Conservation (phyloP, 1,140 invertebrate species). For the Palaemon carinicauda region DNA sequence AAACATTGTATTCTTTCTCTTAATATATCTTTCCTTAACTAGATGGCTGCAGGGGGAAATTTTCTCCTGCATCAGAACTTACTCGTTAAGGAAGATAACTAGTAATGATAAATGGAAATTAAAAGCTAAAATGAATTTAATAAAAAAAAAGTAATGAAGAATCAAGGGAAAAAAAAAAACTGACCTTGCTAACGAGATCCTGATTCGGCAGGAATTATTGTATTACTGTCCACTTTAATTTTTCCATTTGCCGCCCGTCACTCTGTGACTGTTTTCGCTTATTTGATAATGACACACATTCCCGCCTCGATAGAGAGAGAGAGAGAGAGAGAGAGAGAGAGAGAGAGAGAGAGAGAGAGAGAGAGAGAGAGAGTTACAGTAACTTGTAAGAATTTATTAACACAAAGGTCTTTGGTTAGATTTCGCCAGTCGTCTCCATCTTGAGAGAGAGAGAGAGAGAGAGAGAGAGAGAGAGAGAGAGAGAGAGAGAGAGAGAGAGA, state of each 20-base stretch:
- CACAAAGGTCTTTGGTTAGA: too few relatives aligned
- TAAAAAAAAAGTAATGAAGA: neutral
- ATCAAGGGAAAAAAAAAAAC: neutral
- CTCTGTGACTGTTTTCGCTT: too few relatives aligned
- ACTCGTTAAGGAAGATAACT: too few relatives aligned
- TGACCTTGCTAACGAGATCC: neutral
- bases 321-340: neutral
- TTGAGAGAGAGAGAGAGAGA: too few relatives aligned
- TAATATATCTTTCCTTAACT: too few relatives aligned
- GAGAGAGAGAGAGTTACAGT: neutral
- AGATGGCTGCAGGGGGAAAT: too few relatives aligned
- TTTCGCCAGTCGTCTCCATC: too few relatives aligned
- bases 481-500: neutral
- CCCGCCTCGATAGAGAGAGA: neutral
- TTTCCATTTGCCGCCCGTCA: too few relatives aligned
- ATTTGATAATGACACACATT: too few relatives aligned
- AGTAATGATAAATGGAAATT: neutral
- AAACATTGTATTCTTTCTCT: too few relatives aligned
- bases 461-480: neutral
- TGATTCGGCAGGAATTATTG: neutral
- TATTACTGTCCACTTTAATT: too few relatives aligned
- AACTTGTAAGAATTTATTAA: neutral
- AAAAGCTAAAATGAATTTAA: neutral
- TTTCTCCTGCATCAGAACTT: too few relatives aligned
- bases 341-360: neutral